Base-by-base conservation (phyloP, 2,113 vertebrate genomes). In the Phylloscopus trochiloides region DNA sequence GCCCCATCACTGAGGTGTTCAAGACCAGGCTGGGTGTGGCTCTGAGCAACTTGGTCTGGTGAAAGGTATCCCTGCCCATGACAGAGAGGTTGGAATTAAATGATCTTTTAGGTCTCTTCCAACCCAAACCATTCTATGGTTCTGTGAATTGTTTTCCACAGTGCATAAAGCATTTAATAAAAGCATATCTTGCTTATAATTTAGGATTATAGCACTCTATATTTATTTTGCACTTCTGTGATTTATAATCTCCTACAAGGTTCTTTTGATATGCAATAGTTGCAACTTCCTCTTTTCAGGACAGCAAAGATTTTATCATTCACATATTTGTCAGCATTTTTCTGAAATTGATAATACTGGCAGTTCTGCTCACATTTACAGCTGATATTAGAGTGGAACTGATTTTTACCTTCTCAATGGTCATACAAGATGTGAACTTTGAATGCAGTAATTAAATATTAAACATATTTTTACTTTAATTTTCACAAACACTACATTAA, bases 401-500 rank as follows among this genome's bases (percentile, higher is more conserved):
- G 29, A 66, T 62, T 88, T 92, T 84, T 74, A 58, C 22, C n/a
- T 81, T 74, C 55, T 74, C n/a, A 66, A 13, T 15, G 21, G 26
- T 17, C 18, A 36, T 14, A 47, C 1, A 65, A 55, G 21, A 40
- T 1, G 1, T 47, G 43, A 91, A 47, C 7, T 87, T 47, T 48
- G 13, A 84, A 83, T 47, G 28, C 38, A 62, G 14, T 10, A 8
- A 77, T 84, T 38, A 94, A 91, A 74, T 81, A 84, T 63, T 74
- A 81, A 92, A 54, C 6, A 43, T 7, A 54, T 58, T 80, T 92
- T 92, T 62, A 71, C 3, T 14, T 47, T 67, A 54, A 81, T 92
- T 85, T 91, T 22, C 52, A 59, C 17, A 81, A 38, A 74, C 9
- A 19, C 21, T 67, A 25, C 14, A 66, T n/a, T 36, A 26, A 40